Evolutionary conservation across 2,888 invertebrate species (phyloP).

Genomic region (Ptychoptera contaminata): DNA sequence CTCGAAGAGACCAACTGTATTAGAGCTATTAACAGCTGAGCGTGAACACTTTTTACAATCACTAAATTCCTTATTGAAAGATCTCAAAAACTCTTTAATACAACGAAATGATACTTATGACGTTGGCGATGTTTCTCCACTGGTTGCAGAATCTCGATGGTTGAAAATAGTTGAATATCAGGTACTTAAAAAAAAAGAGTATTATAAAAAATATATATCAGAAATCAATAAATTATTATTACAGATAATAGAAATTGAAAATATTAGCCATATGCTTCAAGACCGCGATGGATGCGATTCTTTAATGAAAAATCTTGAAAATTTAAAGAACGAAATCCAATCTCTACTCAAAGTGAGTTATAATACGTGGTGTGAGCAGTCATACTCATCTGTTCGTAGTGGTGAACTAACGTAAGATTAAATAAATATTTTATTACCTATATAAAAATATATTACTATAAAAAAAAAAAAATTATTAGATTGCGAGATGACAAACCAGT

Average conservation of each 20-base stretch:
- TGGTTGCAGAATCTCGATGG: slow-evolving; percentile 31
- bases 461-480: slow-evolving; percentile 20
- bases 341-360: slow-evolving; percentile 27
- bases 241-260: slow-evolving; percentile 27
- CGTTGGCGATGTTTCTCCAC: slow-evolving; percentile 25
- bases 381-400: slow-evolving; percentile 23
- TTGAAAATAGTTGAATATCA: slow-evolving; percentile 29
- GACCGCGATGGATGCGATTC: slow-evolving; percentile 28
- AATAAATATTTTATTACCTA: neutral
- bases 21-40: slow-evolving; percentile 50
- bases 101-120: slow-evolving; percentile 23
- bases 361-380: slow-evolving; percentile 30
- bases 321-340: slow-evolving; percentile 28
- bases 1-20: slow-evolving; percentile 58
- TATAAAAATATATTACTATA: neutral
- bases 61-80: slow-evolving; percentile 42
- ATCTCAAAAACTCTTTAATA: slow-evolving; percentile 26
- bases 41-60: slow-evolving; percentile 64
- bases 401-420: slow-evolving; percentile 23
- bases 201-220: no score
- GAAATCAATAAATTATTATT: neutral
- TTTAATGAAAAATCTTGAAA: slow-evolving; percentile 25
- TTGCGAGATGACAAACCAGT: slow-evolving; percentile 57
- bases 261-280: slow-evolving; percentile 26
- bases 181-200: slow-evolving; percentile 11